Percentiles rank a stretch among this genome's conserved stretches.
These are phyloP conservation scores for Calameuta filiformis DNA, from an alignment of 2,888 invertebrate species.

Conservation along the genomic window DNA sequence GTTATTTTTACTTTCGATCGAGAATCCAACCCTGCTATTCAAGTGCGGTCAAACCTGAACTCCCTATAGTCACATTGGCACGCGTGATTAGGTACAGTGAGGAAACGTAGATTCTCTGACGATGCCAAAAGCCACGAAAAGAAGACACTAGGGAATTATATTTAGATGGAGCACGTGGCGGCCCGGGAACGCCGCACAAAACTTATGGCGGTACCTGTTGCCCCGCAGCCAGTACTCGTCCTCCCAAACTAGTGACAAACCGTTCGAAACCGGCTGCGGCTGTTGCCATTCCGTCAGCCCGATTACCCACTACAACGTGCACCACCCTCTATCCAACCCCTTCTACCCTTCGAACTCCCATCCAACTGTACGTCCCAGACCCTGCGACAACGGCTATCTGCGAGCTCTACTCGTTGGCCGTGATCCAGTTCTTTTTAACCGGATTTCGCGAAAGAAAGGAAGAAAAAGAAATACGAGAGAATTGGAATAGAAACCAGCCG, in stretches of 20 bases:
- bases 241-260: neutral
- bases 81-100: neutral
- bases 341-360: neutral
- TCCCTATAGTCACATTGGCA: neutral
- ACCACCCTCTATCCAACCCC: neutral
- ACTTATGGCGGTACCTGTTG: constrained; percentile 27
- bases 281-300: neutral
- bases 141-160: constrained; percentile 44
- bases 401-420: neutral
- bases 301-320: neutral
- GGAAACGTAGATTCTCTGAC: neutral
- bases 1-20: neutral
- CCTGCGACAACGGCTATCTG: no score
- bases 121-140: neutral
- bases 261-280: neutral
- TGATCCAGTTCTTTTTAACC: constrained; percentile 1
- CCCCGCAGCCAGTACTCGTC: neutral
- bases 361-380: neutral
- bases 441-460: neutral
- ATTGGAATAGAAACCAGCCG: no score
- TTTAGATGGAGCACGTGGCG: constrained; percentile 61
- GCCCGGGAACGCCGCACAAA: constrained; percentile 47
- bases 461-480: neutral
- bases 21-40: neutral
- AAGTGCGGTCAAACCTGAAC: neutral